Evolutionary conservation across 2,113 vertebrate species (phyloP), one percentile per base, ranked within the genome.

Genomic region (Vombatus ursinus): DNA sequence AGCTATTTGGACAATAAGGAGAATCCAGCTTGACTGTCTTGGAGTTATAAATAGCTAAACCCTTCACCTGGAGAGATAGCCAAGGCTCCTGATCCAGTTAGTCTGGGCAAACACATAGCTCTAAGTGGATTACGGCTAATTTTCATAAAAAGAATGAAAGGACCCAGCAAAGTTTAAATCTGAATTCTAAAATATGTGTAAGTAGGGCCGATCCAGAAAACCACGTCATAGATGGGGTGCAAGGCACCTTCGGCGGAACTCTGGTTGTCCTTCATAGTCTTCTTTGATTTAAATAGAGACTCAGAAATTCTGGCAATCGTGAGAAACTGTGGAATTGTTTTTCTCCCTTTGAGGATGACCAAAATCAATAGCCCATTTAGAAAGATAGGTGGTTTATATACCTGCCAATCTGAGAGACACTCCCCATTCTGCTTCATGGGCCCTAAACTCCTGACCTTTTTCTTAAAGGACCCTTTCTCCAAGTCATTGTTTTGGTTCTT

Each of bases 161-260:
- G 26, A 31, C 14, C 48, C 47, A 90, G 25, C 90, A 44, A 89
- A 91, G 31, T 90, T 22, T 19, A 90, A 97, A 91, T 92, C 48
- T 91, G 90, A 22, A 44, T 91, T 90, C 31, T 96, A 57, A 94
- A 48, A 89, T 95, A 90, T 93, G 49, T 93, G 92, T 92, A 95
- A 91, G 53, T 92, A 89, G 93, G 84, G 68, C 77, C 94, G 94
- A 96, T 90, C 90, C 90, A 96, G 54, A 96, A 92, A 96, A 93
- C 50, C 91, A 90, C 52, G 49, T 61, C 93, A 93, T 92, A 95
- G 92, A 97, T 96, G 89, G 92, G n/a, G n/a, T 68, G 51, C 90
- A 51, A 90, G 50, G 49, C 95, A 93, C 92, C 52, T 95, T 92
- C 26, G 92, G 91, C 91, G 92, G 50, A 25, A 14, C 84, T 52